A percentile compares a stretch with the other conserved stretches of the same genome.
Conservation (phyloP, 2,888 invertebrate genomes). For the Rhaphigaster nebulosa region DNA sequence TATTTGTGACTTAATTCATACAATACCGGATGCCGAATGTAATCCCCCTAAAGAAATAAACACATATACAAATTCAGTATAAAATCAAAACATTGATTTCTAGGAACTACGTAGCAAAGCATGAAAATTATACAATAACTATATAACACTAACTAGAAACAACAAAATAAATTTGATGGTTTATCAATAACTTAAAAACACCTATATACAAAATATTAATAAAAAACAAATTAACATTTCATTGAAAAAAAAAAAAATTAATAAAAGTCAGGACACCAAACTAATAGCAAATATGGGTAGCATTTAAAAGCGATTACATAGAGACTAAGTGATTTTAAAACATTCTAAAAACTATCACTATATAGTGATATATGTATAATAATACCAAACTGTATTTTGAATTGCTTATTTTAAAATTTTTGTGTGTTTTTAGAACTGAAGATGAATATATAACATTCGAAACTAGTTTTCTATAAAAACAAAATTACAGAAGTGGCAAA, state of each 20-base stretch:
- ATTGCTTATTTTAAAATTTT: no score
- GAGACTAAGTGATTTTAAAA: background rate
- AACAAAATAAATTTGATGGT: background rate
- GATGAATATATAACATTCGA: no score
- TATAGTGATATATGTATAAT: no score
- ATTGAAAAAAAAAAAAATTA: no score
- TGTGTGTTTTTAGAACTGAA: no score
- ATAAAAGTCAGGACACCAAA: background rate
- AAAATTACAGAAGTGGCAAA: no score
- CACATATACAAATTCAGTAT: conserved; percentile 25
- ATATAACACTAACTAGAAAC: background rate
- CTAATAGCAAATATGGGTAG: background rate
- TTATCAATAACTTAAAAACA: background rate
- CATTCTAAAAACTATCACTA: background rate
- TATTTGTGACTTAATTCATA: conserved; percentile 94
- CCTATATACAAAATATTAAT: background rate
- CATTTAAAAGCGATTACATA: background rate
- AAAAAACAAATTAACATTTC: no score
- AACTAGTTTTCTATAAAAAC: no score
- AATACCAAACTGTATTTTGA: no score
- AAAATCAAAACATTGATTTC: background rate
- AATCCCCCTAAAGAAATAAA: conserved; percentile 80
- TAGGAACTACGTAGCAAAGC: background rate
- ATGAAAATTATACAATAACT: background rate
- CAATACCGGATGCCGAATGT: conserved; percentile 89